Evolutionary conservation across 2,113 vertebrate species (phyloP).

Genomic region (Aplodontia rufa): DNA sequence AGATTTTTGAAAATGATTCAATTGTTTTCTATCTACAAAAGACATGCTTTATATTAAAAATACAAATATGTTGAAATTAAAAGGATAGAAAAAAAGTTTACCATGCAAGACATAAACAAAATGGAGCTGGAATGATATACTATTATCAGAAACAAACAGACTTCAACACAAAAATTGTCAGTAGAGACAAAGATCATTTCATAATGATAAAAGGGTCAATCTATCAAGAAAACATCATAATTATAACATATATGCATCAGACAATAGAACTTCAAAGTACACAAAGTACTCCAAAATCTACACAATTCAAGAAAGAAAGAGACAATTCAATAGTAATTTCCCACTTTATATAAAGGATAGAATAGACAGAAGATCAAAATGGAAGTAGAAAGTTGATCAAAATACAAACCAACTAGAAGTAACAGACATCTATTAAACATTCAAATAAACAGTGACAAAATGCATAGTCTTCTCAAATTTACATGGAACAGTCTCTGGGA

Average conservation of each 20-base stretch:
- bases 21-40: not conserved
- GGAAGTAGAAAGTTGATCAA: not conserved
- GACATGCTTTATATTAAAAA: not conserved
- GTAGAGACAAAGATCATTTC: not conserved
- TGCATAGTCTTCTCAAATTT: not conserved
- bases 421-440: not conserved
- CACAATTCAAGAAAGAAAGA: not conserved
- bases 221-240: not conserved
- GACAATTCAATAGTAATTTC: not conserved
- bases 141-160: not conserved
- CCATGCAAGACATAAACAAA: not conserved
- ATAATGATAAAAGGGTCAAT: not conserved
- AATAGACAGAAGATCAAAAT: not conserved
- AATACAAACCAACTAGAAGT: not conserved
- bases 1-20: not conserved
- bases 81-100: not conserved
- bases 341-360: not conserved
- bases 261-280: not conserved
- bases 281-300: slow-evolving; percentile 14
- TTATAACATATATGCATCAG: not conserved
- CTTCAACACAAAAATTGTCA: not conserved
- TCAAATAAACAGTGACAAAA: not conserved
- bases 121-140: not conserved
- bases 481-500: not conserved
- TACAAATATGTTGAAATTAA: not conserved